Percentiles rank a stretch among this genome's conserved stretches.
These are phyloP conservation scores for Rhabdomys pumilio DNA, from an alignment of 2,797 vertebrate species.

Conservation along the genomic window DNA sequence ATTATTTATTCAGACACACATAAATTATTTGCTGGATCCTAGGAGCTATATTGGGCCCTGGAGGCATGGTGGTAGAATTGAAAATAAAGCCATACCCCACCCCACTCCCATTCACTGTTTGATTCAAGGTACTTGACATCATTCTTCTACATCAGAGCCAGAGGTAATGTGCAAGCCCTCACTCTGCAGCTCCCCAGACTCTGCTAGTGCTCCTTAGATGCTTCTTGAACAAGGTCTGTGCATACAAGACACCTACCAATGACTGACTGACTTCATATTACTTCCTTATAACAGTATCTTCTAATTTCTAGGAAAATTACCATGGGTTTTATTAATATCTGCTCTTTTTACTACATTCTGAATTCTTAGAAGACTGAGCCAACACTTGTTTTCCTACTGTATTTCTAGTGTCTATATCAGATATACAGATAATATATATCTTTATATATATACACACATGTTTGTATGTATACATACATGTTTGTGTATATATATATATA, in stretches of 20 bases:
- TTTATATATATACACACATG: no score
- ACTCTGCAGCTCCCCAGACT: no score
- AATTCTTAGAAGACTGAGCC: background rate
- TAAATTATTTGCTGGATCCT: background rate
- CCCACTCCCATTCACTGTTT: background rate
- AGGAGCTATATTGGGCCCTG: background rate
- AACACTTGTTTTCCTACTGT: background rate
- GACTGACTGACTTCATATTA: background rate
- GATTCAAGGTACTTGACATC: background rate
- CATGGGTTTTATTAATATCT: background rate
- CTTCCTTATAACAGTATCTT: background rate
- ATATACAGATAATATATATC: no score
- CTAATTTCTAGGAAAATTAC: background rate
- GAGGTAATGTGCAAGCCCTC: background rate
- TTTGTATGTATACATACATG: no score
- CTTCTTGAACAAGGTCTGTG: background rate
- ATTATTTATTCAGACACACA: background rate
- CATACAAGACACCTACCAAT: background rate
- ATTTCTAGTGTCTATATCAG: background rate
- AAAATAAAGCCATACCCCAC: background rate
- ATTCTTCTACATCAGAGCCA: background rate
- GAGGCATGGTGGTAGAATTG: background rate
- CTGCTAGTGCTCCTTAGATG: background rate
- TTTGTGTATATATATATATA: no score
- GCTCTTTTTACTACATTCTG: background rate